Conservation (phyloP, 2,888 invertebrate genomes). For the Leptothorax acervorum region DNA sequence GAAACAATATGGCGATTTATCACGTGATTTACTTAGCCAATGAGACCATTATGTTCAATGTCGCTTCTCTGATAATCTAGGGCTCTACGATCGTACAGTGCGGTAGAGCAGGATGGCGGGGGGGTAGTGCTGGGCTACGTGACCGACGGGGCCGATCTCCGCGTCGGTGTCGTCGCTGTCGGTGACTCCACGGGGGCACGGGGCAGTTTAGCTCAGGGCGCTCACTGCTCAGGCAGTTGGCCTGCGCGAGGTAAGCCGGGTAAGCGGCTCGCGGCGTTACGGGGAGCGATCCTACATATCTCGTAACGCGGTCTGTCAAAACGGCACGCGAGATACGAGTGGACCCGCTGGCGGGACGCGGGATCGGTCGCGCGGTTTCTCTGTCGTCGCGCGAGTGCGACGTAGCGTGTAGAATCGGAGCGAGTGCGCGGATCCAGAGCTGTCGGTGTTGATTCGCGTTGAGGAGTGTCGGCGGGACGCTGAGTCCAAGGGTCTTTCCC, state of each 20-base stretch:
- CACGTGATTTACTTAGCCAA: too few relatives aligned
- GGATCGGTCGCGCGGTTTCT: too few relatives aligned
- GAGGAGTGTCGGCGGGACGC: background rate
- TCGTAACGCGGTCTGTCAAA: slow-evolving; percentile 22
- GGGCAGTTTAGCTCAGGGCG: too few relatives aligned
- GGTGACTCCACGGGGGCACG: background rate
- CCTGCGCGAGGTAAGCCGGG: background rate
- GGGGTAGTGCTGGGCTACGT: background rate
- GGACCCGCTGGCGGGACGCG: slow-evolving; percentile 30
- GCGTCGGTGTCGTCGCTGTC: background rate
- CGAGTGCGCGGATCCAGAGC: background rate
- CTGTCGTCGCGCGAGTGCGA: background rate
- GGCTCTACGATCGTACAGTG: too few relatives aligned
- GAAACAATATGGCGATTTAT: too few relatives aligned
- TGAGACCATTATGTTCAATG: too few relatives aligned
- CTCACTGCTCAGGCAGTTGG: background rate
- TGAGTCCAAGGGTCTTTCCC: background rate
- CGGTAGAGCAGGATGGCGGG: background rate
- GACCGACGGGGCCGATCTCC: background rate
- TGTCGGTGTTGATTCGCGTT: background rate
- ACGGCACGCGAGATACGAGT: too few relatives aligned
- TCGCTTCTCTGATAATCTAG: too few relatives aligned
- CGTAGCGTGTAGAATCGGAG: background rate
- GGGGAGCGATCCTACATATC: background rate
- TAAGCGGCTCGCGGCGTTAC: slow-evolving; percentile 46